Base-by-base conservation (phyloP, 2,113 vertebrate genomes). In the Syrmaticus mikado region DNA sequence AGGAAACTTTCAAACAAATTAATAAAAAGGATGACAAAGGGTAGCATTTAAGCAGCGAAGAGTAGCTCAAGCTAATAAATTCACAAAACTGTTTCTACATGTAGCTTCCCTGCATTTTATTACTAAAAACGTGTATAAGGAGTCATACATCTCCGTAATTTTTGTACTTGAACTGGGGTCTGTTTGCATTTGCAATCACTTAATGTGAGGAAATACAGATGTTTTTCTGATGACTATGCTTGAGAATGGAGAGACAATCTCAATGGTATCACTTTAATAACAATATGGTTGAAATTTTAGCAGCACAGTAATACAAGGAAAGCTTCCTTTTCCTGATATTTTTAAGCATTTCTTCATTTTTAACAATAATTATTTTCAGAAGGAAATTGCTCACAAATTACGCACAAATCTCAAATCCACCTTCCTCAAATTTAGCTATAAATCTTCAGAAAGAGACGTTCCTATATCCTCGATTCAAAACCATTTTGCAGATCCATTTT, bases 381-480 rank as follows among this genome's bases (percentile, higher is more conserved):
- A 68, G 27, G 4, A 79, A 82, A 77, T 73, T 80, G 32, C 12
- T 64, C 41, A 60, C 40, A 60, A 58, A 52, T 52, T 52, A 45
- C 8, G 61, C 38, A 66, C 3, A 72, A 74, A 46, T 10, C 11
- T 34, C 80, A 67, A 76, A 60, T 12, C 3, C 57, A 84, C 74
- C 19, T 40, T 36, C 16, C 38, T 60, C 55, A 24, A 74, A 55
- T 79, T 71, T 52, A 77, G 13, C 24, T 75, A 45, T 3, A 45
- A 18, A 65, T 8, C 11, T 94, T 43, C 62, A 78, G 25, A 12
- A n/a, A 60, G 4, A 67, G 25, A 48, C 21, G 2, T 38, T 74
- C 12, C 19, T 32, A 6, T 3, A 2, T 13, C 24, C 11, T 16
- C 27, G 3, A 14, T 64, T 67, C 0, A 0, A 30, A 24, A 28